Conservation (phyloP, 1,140 invertebrate species). For the Papilio xuthus region DNA sequence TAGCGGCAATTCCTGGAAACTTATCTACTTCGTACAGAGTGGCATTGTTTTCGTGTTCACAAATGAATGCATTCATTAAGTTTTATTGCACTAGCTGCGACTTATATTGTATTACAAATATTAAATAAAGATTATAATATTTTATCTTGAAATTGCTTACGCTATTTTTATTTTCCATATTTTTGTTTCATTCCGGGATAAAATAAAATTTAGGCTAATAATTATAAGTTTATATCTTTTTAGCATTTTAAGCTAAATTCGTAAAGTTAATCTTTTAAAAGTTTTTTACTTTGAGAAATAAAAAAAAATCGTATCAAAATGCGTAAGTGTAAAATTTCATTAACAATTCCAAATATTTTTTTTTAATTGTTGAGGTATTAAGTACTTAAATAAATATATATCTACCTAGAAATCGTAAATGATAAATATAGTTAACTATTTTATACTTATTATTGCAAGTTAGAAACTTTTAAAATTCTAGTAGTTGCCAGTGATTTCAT, state of each 20-base stretch:
- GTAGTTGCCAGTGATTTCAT: too few species aligned
- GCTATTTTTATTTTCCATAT: neutral
- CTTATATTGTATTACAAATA: neutral
- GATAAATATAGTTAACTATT: neutral
- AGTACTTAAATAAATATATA: too few species aligned
- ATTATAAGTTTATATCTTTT: neutral
- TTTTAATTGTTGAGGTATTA: too few species aligned
- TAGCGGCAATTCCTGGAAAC: neutral
- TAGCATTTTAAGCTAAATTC: neutral
- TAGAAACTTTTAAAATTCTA: neutral
- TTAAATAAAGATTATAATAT: slow-evolving; percentile 11
- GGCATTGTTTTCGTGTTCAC: neutral
- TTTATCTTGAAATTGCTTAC: neutral
- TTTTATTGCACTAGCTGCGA: neutral
- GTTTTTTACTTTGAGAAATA: too few species aligned
- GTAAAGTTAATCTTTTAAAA: too few species aligned
- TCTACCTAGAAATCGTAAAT: too few species aligned
- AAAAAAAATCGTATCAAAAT: too few species aligned
- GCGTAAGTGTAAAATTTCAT: too few species aligned
- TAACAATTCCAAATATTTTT: too few species aligned
- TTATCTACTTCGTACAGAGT: neutral
- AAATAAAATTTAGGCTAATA: neutral
- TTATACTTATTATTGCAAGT: neutral
- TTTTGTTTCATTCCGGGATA: neutral
- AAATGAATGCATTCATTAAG: slow-evolving; percentile 16